A percentile compares a stretch with the other conserved stretches of the same genome.
Evolutionary conservation across 2,888 invertebrate genomes (phyloP).

Genomic region (Drosophila nr. perissopoda): DNA sequence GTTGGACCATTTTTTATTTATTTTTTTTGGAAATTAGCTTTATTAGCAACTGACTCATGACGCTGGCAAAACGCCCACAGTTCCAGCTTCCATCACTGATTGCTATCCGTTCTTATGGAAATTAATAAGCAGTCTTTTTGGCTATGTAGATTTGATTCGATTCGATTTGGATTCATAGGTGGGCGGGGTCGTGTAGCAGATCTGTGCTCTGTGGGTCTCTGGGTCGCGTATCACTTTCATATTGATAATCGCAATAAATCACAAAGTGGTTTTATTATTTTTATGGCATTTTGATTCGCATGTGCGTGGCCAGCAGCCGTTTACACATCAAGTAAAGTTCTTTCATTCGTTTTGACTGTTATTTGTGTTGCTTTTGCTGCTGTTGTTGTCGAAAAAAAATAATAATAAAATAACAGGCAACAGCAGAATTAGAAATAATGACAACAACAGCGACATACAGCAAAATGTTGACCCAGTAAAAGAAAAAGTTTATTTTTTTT

Average conservation of each 20-base stretch:
- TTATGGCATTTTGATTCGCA: constrained; percentile 46
- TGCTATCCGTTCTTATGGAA: constrained; percentile 13
- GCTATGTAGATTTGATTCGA: neutral
- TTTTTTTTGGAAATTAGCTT: neutral
- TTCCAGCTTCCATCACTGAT: constrained; percentile 7
- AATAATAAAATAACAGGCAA: constrained; percentile 30
- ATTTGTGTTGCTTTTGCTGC: constrained; percentile 33
- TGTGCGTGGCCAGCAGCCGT: constrained; percentile 16
- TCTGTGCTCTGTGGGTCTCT: constrained; percentile 44
- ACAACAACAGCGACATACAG: constrained; percentile 33
- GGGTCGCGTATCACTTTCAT: constrained; percentile 79
- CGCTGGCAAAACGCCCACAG: constrained; percentile 34
- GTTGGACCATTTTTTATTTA: constrained; percentile 23
- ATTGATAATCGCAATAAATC: constrained; percentile 79
- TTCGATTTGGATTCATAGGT: constrained; percentile 23
- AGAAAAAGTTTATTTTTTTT: constrained; percentile 79
- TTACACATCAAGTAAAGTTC: constrained; percentile 40
- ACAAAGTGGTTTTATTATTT: constrained; percentile 57
- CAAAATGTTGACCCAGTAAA: constrained; percentile 72
- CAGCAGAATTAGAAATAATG: constrained; percentile 46
- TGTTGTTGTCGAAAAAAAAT: constrained; percentile 20
- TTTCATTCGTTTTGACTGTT: constrained; percentile 52
- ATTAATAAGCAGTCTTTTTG: constrained; percentile 61
- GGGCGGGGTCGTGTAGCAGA: constrained; percentile 35
- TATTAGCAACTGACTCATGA: constrained; percentile 40